Percentiles rank a stretch among this genome's conserved stretches.
Evolutionary conservation across 2,888 invertebrate genomes (phyloP).

Genomic region (Hoplodrina blanda): DNA sequence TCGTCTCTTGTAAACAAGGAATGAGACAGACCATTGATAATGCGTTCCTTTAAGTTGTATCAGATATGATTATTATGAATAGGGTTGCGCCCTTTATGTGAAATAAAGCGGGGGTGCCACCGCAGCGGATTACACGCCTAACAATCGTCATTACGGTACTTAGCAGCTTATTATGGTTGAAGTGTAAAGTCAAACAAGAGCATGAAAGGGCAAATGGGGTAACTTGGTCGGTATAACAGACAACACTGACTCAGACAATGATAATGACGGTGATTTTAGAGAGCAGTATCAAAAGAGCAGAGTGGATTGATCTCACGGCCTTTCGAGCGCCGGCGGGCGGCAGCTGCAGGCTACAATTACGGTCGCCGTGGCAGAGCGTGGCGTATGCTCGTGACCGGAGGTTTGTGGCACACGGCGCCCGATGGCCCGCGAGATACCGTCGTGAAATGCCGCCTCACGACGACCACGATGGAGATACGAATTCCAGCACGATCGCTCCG

Average conservation of each 20-base stretch:
- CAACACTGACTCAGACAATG: slow-evolving; percentile 25
- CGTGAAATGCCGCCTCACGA: slow-evolving; percentile 89
- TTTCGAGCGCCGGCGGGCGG: slow-evolving; percentile 78
- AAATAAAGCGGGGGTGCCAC: slow-evolving; percentile 75
- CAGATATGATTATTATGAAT: slow-evolving; percentile 74
- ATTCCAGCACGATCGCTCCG: slow-evolving; percentile 83
- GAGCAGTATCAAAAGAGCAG: slow-evolving; percentile 66
- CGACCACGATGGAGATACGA: slow-evolving; percentile 77
- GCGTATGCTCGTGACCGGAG: slow-evolving; percentile 88
- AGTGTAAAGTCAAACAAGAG: slow-evolving; percentile 80
- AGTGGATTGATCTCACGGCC: slow-evolving; percentile 79
- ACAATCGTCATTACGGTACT: slow-evolving; percentile 81
- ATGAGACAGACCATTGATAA: slow-evolving; percentile 62
- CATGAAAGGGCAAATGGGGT: slow-evolving; percentile 51
- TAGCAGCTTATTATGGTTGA: slow-evolving; percentile 82
- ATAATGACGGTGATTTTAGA: slow-evolving; percentile 49
- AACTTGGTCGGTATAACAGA: slow-evolving; percentile 16
- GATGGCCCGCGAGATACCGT: slow-evolving; percentile 87
- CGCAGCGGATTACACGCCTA: slow-evolving; percentile 84
- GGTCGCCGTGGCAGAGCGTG: slow-evolving; percentile 79
- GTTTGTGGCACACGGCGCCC: slow-evolving; percentile 82
- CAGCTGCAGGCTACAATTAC: slow-evolving; percentile 88
- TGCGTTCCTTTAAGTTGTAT: slow-evolving; percentile 62
- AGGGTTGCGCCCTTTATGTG: slow-evolving; percentile 76
- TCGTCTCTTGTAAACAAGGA: slow-evolving; percentile 68